Evolutionary conservation across 2,888 invertebrate species (phyloP), one percentile per base, ranked within the genome.

Genomic region (Druceiella hillmani): DNA sequence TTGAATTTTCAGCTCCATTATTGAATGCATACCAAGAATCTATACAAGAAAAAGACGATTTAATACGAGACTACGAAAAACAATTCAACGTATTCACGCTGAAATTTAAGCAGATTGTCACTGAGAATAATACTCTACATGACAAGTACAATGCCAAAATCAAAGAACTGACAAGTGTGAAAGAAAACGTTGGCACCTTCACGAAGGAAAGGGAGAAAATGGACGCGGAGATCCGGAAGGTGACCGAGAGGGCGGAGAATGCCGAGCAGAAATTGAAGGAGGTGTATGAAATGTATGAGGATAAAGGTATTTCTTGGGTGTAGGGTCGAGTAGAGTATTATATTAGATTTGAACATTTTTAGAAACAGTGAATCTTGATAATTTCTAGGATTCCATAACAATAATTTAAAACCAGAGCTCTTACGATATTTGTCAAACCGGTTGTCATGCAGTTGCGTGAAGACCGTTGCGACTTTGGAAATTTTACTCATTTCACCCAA

Each of bases 1-100:
- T 17, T 12, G 4, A 59, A 35, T 58, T 68, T 43, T 28, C 69
- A 60, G 75, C 74, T 0, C 88, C 88, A 0, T 64, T 89, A 3
- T 67, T 88, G 45, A 80, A 84, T 53, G 84, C 87, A 0, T 89
- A 87, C 52, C 83, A 87, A 58, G 87, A 87, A 54, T 83, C 82
- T 44, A 58, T 88, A 0, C 72, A 70, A 49, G 88, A 89, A 50
- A 88, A 88, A 55, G 82, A 84, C 39, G 75, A 76, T 25, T 70
- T 88, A 0, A 79, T 89, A 31, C 55, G 68, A 11, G 79, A 79
- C 48, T 87, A 86, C 46, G 82, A 81, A 50, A 70, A 70, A 24
- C 83, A 86, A 55, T 75, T 88, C 43, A 79, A 81, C 44, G 66
- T 67, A 11, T 83, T 87, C 35, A 81, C 83, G 20, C 78, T 77